Base-by-base conservation (phyloP, 2,888 invertebrate genomes). In the Polymixis lichenea region DNA sequence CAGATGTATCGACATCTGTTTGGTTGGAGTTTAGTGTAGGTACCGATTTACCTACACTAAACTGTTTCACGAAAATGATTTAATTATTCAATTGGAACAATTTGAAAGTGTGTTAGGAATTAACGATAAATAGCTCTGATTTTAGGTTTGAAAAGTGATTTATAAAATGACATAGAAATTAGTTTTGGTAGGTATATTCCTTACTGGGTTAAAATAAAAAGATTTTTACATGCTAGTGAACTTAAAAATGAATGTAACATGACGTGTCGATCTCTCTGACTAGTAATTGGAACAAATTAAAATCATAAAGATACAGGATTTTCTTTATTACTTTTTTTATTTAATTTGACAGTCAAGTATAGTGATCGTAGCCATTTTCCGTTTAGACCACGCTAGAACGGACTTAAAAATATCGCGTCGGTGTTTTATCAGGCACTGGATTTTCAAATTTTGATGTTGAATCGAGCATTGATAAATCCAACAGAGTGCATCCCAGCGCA, bases 81-180 rank as follows among this genome's bases (percentile, higher is more conserved):
- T 61, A 76, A 76, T 72, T 72, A 77, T 79, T 77, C 64, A 83
- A 70, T 73, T 75, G 66, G 58, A 82, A 72, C 75, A 51, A 73
- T 79, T 79, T 43, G 38, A 32, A 77, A 77, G 70, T 71, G 71
- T 62, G 72, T 46, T 46, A 46, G 2, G 11, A 46, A 46, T 46
- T 61, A 1, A 65, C 53, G 61, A 46, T 69, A 64, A 77, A 25
- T 46, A 32, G 32, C 15, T 53, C 15, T 58, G 72, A 72, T 72
- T 78, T 76, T 46, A 22, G 13, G 22, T 58, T 77, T 58, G 51
- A 25, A 77, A 72, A 56, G 25, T 6, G 22, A 51, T 58, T 77
- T 77, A 51, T 64, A 51, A 28, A 62, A 77, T 72, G 22, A 55
- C 4, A 46, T 46, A 3, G 32, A 22, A 17, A 32, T 56, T 64